Conservation (phyloP, 1,140 invertebrate species). For the Achatina immaculata region DNA sequence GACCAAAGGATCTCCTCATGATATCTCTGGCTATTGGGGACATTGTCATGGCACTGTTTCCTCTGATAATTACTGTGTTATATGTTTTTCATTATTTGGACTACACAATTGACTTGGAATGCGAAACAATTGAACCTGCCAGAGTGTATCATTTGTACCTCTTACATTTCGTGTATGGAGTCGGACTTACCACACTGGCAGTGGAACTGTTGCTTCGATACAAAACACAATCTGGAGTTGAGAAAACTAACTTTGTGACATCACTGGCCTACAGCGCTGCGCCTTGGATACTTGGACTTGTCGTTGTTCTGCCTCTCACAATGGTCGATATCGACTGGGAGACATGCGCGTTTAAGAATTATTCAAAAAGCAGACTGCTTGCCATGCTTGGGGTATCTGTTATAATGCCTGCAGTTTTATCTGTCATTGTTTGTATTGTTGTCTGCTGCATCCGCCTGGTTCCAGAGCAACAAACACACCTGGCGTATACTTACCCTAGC, state of each 20-base stretch:
- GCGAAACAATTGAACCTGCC: neutral
- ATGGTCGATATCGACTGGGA: neutral
- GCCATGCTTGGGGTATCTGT: neutral
- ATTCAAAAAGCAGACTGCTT: too few species aligned
- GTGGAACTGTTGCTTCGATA: neutral
- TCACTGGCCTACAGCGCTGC: neutral
- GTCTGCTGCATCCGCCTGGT: neutral
- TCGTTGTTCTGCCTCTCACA: neutral
- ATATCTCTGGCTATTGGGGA: constrained; percentile 7
- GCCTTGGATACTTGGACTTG: neutral
- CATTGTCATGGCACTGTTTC: neutral
- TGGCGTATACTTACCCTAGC: neutral
- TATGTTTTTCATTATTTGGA: neutral
- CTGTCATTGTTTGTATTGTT: neutral
- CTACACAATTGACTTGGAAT: neutral
- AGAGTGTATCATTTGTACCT: neutral
- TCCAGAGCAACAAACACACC: neutral
- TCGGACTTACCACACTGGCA: neutral
- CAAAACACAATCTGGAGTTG: neutral
- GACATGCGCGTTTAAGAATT: neutral
- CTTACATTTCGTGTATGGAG: constrained; percentile 11
- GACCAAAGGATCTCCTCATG: neutral
- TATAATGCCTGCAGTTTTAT: neutral
- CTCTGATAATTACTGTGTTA: neutral
- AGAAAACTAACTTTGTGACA: neutral